Base-by-base conservation (phyloP, 2,797 vertebrate genomes). In the Anguilla anguilla region DNA sequence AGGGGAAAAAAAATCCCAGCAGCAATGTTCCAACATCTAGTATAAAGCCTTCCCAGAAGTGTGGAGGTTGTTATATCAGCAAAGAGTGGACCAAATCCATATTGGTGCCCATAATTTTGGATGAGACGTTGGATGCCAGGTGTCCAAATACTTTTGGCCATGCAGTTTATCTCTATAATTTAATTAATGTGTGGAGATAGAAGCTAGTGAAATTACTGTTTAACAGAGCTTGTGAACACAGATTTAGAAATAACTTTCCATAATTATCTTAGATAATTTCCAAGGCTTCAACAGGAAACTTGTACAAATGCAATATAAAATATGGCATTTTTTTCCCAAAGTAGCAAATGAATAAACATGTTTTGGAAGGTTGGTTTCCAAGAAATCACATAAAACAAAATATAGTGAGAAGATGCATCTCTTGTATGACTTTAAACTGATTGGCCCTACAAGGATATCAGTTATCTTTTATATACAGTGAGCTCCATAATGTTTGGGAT, bases 191-290 rank as follows among this genome's bases (percentile, higher is more conserved):
- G 72, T 39, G 72, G 28, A 39, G 72, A 77, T 43, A 43, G 28
- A 35, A 77, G 35, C 31, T 77, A 77, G 35, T 25, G 35, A 77
- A 77, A 43, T 77, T 77, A 72, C 13, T 77, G 11, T 77, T 39
- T 43, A 17, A 31, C 31, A 35, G 28, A 77, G 72, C 31, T 13
- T 77, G 67, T 69, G 28, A 69, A 69, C 67, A 28, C 67, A 69
- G 25, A 69, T 69, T 69, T 69, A 69, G 67, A 69, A 69, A 69
- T 69, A 69, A 69, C 6, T 69, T 69, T 25, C 67, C 67, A 69
- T 69, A 69, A 69, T 77, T 19, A 77, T 77, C 72, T 39, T 77
- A 39, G 72, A 77, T 39, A 77, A 77, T 77, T 28, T 9, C 67
- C 28, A 13, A 69, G n/a, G 67, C 67, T 69, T 25, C 31, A 35